A percentile compares a stretch with the other conserved stretches of the same genome.
Conservation (phyloP, 1,140 invertebrate species). For the Dinothrombium tinctorium region DNA sequence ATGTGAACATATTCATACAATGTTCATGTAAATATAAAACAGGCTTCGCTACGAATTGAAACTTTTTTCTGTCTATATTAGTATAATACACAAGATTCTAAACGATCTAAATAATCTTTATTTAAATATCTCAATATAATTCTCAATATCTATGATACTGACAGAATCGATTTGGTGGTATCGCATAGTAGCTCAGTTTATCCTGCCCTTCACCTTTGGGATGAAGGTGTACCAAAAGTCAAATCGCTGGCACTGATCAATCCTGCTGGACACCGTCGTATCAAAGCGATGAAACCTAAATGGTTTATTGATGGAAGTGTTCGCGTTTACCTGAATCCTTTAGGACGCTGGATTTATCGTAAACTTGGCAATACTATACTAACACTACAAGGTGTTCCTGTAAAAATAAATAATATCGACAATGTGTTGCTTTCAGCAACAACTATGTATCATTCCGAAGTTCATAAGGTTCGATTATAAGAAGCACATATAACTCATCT, state of each 20-base stretch:
- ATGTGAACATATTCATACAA: too few species aligned
- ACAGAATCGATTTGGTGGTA: conserved; percentile 11
- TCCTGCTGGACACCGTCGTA: conserved; percentile 7
- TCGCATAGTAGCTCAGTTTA: conserved; percentile 13
- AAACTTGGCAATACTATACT: conserved; percentile 7
- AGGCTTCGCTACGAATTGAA: not conserved
- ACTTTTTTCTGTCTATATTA: not conserved
- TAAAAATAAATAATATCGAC: conserved; percentile 9
- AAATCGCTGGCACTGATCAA: conserved; percentile 12
- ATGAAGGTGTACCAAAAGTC: not conserved
- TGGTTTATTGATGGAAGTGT: conserved; percentile 7
- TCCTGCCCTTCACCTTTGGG: conserved; percentile 7
- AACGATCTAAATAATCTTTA: too few species aligned
- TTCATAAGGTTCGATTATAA: conserved; percentile 8
- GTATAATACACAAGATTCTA: too few species aligned
- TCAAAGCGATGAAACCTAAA: conserved; percentile 11
- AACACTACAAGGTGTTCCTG: conserved; percentile 4
- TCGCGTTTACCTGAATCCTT: conserved; percentile 8
- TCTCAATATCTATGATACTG: not conserved
- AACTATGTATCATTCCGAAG: conserved; percentile 9
- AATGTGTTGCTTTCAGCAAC: conserved; percentile 15
- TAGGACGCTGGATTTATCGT: conserved; percentile 6
- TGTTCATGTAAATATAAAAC: too few species aligned
- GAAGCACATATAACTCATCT: not conserved
- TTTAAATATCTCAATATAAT: too few species aligned